These are phyloP conservation scores for Teleiodes luculella DNA, from an alignment of 2,888 invertebrate genomes.

Conservation along the genomic window DNA sequence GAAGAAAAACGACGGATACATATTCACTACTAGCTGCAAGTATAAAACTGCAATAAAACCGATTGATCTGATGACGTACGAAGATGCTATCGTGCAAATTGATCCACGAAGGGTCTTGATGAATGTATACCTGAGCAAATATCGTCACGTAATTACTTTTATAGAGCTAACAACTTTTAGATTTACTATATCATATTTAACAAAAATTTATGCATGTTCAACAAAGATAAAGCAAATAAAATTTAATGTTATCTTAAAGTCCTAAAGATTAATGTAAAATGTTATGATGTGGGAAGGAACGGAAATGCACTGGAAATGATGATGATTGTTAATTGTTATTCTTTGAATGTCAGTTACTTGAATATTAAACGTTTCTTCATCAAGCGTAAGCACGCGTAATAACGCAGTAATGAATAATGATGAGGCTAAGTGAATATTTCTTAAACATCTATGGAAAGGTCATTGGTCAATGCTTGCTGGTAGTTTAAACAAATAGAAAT, in stretches of 20 bases:
- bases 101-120: conserved; percentile 25
- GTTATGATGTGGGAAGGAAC: neutral
- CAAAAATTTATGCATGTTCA: too few relatives aligned
- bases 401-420: neutral
- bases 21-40: too few relatives aligned
- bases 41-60: neutral
- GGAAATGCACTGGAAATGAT: neutral
- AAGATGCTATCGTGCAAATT: conserved; percentile 27
- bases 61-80: conserved; percentile 7
- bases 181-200: too few relatives aligned
- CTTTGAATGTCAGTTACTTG: neutral
- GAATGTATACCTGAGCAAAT: conserved; percentile 45
- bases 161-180: conserved; percentile 32
- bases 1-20: too few relatives aligned
- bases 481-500: too few relatives aligned
- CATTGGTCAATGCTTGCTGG: too few relatives aligned
- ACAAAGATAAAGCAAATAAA: neutral
- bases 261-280: neutral
- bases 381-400: neutral
- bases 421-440: neutral
- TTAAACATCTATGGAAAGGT: neutral
- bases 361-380: neutral
- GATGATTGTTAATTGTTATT: neutral
- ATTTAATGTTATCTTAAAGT: too few relatives aligned
- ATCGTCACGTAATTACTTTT: conserved; percentile 49